phyloP scores from a whole-genome alignment of 2,888 invertebrate species.

The Caenorhabditis sp. region DNA sequence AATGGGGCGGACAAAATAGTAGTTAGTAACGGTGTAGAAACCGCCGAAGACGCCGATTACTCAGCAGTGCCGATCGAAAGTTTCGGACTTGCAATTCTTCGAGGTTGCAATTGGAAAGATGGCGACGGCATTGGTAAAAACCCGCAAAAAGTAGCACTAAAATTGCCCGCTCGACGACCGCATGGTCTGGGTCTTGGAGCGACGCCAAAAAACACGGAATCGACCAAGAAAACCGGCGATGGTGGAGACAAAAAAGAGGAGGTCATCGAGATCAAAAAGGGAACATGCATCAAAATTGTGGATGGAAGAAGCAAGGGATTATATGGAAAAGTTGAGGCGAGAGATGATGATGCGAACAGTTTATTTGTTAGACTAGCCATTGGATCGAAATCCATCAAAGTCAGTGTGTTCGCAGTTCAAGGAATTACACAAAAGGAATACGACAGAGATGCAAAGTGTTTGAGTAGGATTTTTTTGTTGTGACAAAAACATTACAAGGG shows the following conservation, averaged over 20 bases:
- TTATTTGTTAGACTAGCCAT: constrained; percentile 75
- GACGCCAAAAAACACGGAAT: constrained; percentile 74
- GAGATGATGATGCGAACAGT: constrained; percentile 84
- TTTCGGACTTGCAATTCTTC: constrained; percentile 89
- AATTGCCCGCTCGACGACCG: constrained; percentile 81
- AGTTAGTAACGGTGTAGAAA: neutral
- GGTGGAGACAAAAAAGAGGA: constrained; percentile 18
- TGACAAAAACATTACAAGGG: neutral
- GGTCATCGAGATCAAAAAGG: constrained; percentile 33
- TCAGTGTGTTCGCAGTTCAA: constrained; percentile 75
- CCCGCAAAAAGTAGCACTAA: constrained; percentile 71
- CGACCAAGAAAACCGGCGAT: constrained; percentile 25
- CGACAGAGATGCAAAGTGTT: constrained; percentile 70
- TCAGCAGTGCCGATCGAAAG: constrained; percentile 78
- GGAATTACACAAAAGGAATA: constrained; percentile 84
- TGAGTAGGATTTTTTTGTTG: constrained; percentile 43
- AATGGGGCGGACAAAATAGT: neutral
- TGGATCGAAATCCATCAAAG: constrained; percentile 46
- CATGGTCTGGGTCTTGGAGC: constrained; percentile 94
- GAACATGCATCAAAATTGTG: constrained; percentile 40
- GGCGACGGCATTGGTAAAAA: constrained; percentile 69
- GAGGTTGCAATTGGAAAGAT: constrained; percentile 84
- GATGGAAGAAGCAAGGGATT: constrained; percentile 45
- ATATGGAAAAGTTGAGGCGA: constrained; percentile 76
- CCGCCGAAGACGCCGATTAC: constrained; percentile 57